Percentiles rank a stretch among this genome's conserved stretches.
phyloP scores from a whole-genome alignment of 1,140 invertebrate species.

The Rhynchophorus ferrugineus region DNA sequence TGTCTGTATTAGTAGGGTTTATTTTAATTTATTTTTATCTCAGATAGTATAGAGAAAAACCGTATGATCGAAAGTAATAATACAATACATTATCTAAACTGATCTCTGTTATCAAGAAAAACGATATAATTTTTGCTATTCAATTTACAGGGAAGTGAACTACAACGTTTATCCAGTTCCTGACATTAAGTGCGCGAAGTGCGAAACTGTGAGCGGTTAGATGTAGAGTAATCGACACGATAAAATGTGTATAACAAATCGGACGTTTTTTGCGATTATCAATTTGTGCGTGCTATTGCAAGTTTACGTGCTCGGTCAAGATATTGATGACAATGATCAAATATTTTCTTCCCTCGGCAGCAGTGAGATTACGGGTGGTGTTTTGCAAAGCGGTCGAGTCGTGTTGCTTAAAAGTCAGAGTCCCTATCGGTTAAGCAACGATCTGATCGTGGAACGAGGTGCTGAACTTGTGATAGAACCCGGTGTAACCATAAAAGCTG shows the following conservation, averaged over 20 bases:
- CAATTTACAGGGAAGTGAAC: too few species aligned
- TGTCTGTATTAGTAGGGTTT: too few species aligned
- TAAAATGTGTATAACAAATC: background rate
- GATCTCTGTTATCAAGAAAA: too few species aligned
- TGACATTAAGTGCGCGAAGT: too few species aligned
- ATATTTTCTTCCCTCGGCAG: background rate
- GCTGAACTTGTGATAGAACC: slow-evolving; percentile 74
- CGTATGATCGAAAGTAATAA: too few species aligned
- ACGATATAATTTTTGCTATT: too few species aligned
- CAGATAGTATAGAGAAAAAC: too few species aligned
- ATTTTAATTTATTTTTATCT: too few species aligned
- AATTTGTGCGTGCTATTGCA: background rate
- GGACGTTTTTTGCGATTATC: background rate
- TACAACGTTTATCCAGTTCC: too few species aligned
- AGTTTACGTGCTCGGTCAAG: background rate
- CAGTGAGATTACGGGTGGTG: slow-evolving; percentile 53
- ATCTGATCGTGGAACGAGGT: slow-evolving; percentile 67
- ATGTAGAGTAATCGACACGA: too few species aligned
- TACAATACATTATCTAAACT: too few species aligned
- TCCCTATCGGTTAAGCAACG: slow-evolving; percentile 71
- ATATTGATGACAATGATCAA: slow-evolving; percentile 4
- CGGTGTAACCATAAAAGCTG: slow-evolving; percentile 78
- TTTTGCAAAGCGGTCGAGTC: slow-evolving; percentile 47
- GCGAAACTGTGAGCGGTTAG: too few species aligned
- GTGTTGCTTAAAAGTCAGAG: slow-evolving; percentile 53